phyloP scores from a whole-genome alignment of 2,797 vertebrate species.

The Ptychadena robeensis region DNA sequence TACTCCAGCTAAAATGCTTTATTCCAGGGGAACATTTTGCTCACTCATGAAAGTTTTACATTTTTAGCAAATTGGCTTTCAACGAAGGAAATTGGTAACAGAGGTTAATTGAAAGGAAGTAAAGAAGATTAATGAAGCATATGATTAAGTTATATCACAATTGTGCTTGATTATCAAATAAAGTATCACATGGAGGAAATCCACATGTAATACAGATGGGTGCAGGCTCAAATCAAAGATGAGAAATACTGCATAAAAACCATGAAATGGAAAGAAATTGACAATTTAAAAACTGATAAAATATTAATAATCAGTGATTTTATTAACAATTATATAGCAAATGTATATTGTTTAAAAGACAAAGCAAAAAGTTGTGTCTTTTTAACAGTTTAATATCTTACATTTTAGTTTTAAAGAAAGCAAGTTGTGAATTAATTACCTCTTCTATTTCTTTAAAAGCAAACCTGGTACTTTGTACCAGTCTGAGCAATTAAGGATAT shows the following conservation, averaged over 20 bases:
- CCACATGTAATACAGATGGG: not conserved
- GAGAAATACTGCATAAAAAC: not conserved
- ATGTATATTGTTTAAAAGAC: no score
- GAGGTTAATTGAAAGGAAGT: conserved; percentile 24
- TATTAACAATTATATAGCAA: no score
- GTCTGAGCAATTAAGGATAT: no score
- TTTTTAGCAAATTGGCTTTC: not conserved
- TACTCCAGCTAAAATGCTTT: not conserved
- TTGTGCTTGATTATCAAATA: conserved; percentile 31
- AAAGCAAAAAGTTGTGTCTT: no score
- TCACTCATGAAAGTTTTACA: not conserved
- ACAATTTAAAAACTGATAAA: no score
- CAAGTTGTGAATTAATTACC: no score
- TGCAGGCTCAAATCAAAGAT: not conserved
- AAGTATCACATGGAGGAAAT: conserved; percentile 9
- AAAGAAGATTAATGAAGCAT: conserved; percentile 7
- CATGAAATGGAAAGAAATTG: no score
- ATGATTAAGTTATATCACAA: conserved; percentile 34
- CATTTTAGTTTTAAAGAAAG: no score
- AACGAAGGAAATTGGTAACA: conserved; percentile 28
- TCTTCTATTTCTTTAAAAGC: no score
- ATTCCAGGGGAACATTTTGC: conserved; percentile 5
- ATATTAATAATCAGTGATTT: no score
- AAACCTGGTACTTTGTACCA: no score
- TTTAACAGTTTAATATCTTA: no score